phyloP scores from a whole-genome alignment of 2,888 invertebrate genomes.

The Melanotus villosus region DNA sequence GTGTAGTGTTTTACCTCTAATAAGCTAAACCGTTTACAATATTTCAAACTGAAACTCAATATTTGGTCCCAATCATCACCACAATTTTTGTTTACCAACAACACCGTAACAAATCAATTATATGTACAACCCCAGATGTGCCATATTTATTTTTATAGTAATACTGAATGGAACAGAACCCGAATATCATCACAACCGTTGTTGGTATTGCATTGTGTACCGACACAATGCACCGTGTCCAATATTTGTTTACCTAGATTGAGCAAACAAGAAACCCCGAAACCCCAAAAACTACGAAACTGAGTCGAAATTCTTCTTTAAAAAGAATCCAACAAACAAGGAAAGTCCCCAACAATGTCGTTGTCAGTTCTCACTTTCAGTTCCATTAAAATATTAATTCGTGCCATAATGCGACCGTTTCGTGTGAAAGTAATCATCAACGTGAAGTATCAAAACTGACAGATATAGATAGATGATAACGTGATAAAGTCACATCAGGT shows the following conservation, averaged over 20 bases:
- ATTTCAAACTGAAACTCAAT: no score
- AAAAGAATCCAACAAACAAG: not conserved
- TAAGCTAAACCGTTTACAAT: no score
- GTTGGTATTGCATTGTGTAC: constrained; percentile 29
- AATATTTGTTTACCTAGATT: constrained; percentile 49
- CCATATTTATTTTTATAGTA: constrained; percentile 40
- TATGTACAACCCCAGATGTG: constrained; percentile 25
- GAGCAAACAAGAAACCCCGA: constrained; percentile 25
- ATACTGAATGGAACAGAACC: constrained; percentile 33
- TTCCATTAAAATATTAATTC: no score
- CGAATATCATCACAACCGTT: constrained; percentile 38
- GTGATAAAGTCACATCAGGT: no score
- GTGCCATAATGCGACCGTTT: no score
- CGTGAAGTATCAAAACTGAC: no score
- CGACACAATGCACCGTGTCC: constrained; percentile 46
- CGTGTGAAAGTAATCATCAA: no score
- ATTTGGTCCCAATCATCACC: no score
- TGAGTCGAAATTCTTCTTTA: not conserved
- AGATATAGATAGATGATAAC: no score
- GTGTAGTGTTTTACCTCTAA: no score
- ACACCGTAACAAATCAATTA: constrained; percentile 42
- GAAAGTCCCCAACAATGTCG: no score
- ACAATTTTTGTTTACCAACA: not conserved
- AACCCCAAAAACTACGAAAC: not conserved
- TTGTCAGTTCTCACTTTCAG: no score